Conservation (phyloP, 1,140 invertebrate species). For the Drosophila subpulchrella region DNA sequence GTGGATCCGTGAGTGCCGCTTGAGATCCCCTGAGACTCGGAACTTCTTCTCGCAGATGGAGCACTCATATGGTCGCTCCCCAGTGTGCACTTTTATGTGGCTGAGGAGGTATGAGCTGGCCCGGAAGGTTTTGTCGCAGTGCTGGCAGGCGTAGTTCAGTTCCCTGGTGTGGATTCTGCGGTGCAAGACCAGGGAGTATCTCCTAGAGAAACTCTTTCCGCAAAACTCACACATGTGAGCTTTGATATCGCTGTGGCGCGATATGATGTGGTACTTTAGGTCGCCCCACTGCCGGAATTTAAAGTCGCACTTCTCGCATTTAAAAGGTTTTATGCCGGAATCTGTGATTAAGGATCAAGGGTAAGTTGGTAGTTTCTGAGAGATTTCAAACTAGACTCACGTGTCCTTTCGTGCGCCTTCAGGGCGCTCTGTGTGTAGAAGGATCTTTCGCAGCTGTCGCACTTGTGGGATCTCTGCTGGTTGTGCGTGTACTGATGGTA, state of each 20-base stretch:
- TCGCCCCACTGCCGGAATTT: conserved; percentile 95
- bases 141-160: conserved; percentile 94
- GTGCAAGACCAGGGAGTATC: conserved; percentile 97
- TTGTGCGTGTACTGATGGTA: conserved; percentile 93
- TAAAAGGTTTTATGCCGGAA: conserved; percentile 92
- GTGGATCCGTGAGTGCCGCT: conserved; percentile 94
- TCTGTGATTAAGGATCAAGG: conserved; percentile 81
- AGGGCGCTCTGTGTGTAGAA: conserved; percentile 92
- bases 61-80: conserved; percentile 92
- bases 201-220: conserved; percentile 95
- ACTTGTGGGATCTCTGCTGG: conserved; percentile 90
- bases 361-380: neutral
- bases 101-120: conserved; percentile 93
- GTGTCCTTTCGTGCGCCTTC: conserved; percentile 90
- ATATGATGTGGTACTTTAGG: conserved; percentile 94
- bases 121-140: conserved; percentile 92
- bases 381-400: conserved; percentile 31
- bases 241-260: conserved; percentile 91
- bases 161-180: conserved; percentile 95
- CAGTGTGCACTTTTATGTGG: conserved; percentile 96
- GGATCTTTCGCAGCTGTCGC: conserved; percentile 89
- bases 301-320: conserved; percentile 90
- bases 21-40: conserved; percentile 94
- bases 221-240: conserved; percentile 96
- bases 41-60: conserved; percentile 92